Evolutionary conservation across 64 coral and sea anemone species (phyloP), one percentile per base, ranked within the genome.

Genomic region (Montipora efflorescens): DNA sequence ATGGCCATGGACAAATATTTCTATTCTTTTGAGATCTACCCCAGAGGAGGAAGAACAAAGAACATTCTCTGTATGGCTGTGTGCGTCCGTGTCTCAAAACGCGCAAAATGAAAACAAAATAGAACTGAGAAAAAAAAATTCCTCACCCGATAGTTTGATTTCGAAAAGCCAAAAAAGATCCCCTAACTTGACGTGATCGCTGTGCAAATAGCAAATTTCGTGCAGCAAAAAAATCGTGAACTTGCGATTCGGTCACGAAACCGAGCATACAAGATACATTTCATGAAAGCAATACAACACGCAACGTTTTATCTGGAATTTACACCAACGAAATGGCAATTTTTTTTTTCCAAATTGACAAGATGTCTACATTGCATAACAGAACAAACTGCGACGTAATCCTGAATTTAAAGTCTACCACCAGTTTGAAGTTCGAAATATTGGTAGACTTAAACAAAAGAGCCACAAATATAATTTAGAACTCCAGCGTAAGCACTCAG

Each of bases 391-490:
- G 18, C 4, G 45, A 12, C 3, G 18, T 5, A 18, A 48, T 14
- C 14, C 5, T n/a, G 15, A 2, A 19, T 48, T 71, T 50, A 79
- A 19, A 82, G 49, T 70, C 71, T 86, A 8, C 47, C 66, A 71
- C 64, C 46, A 68, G 82, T 71, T 71, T 50, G 49, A 9, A 86
- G 47, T 46, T 50, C 36, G 61, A 45, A 86, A 86, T 86, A 86
- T 86, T 86, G 82, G 59, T 69, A 22, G 43, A 72, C 62, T 86
- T 86, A 86, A 72, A 86, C 82, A 86, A 86, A 86, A 50, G 82
- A 51, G 46, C 82, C 64, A 86, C 82, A 86, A 86, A 86, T 64
- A 86, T 86, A 13, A 48, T 73, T 86, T 86, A 86, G 45, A 86
- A 67, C 82, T 16, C 82, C 67, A 48, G 64, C 82, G 71, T 50